Conservation (phyloP, 2,797 vertebrate species). For the Gadopsis marmoratus region DNA sequence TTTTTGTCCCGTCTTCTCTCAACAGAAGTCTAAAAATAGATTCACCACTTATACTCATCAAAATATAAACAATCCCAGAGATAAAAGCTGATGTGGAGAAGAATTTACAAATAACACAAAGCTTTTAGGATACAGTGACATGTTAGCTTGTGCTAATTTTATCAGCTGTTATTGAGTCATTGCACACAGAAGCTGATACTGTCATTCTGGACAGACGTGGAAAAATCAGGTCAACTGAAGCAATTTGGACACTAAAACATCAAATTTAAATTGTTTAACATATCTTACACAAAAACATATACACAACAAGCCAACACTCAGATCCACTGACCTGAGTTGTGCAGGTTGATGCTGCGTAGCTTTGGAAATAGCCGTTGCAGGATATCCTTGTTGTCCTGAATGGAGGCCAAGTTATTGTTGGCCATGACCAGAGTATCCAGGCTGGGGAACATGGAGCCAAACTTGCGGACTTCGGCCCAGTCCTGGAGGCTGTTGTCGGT, state of each 20-base stretch:
- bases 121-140: slow-evolving; percentile 26
- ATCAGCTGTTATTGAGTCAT: slow-evolving; percentile 8
- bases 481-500: slow-evolving; percentile 97
- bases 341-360: slow-evolving; percentile 93
- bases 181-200: neutral
- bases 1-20: slow-evolving; percentile 5
- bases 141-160: slow-evolving; percentile 32
- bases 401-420: slow-evolving; percentile 93
- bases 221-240: neutral
- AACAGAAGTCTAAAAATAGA: slow-evolving; percentile 57
- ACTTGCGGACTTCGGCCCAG: slow-evolving; percentile 95
- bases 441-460: slow-evolving; percentile 95
- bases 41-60: neutral
- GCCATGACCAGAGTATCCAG: slow-evolving; percentile 95
- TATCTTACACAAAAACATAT: neutral
- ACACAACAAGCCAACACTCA: neutral
- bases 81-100: slow-evolving; percentile 39
- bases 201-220: neutral
- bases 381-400: slow-evolving; percentile 90
- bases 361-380: slow-evolving; percentile 92
- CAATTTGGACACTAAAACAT: neutral
- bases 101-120: slow-evolving; percentile 42
- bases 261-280: neutral
- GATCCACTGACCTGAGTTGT: slow-evolving; percentile 76
- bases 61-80: slow-evolving; percentile 51